Base-by-base conservation (phyloP, 1,140 invertebrate species). In the Drosophila lacteicornis region DNA sequence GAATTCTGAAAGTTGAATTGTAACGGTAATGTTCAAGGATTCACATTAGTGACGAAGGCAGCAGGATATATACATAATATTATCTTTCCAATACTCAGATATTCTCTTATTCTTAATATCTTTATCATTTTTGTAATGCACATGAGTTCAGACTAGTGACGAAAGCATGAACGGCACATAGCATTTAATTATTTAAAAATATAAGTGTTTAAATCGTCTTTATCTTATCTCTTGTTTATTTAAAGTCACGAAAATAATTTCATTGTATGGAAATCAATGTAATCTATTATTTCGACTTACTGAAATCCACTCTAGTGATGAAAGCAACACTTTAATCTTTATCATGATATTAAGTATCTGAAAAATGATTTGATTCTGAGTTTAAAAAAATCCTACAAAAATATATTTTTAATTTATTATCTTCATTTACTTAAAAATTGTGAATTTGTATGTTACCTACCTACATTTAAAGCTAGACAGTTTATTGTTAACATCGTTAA, bases 11-110 rank as follows among this genome's bases (percentile, higher is more conserved):
- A 17, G 19, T 43, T 36, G 5, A 22, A 19, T 66, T 9, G 22
- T 38, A 27, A 43, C 12, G 17, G 58, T 76, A 71, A 76, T 51
- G 59, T 70, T 79, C 45, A 76, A 75, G 76, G 75, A 59, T 59
- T 50, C 25, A 42, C 49, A 12, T 36, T 46, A 19, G 27, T 55
- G 7, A 42, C 30, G 40, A 68, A 57, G 12, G 19, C 36, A 53
- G 22, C 4, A 22, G 17, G 8, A 22, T n/a, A n/a, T n/a, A n/a
- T n/a, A n/a, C n/a, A n/a, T 11, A 9, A 11, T 3, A 19, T 15
- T 55, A 4, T 22, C 19, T 22, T 22, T 22, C 19, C 19, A 22
- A 22, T 22, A 22, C 2, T 22, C 19, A 22, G 19, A 22, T 22
- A 22, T 22, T 22, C 19, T 22, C 36, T 38, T 38, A 38, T 38